phyloP scores from a whole-genome alignment of 2,888 invertebrate species.

The Caenorhabditis becei region DNA sequence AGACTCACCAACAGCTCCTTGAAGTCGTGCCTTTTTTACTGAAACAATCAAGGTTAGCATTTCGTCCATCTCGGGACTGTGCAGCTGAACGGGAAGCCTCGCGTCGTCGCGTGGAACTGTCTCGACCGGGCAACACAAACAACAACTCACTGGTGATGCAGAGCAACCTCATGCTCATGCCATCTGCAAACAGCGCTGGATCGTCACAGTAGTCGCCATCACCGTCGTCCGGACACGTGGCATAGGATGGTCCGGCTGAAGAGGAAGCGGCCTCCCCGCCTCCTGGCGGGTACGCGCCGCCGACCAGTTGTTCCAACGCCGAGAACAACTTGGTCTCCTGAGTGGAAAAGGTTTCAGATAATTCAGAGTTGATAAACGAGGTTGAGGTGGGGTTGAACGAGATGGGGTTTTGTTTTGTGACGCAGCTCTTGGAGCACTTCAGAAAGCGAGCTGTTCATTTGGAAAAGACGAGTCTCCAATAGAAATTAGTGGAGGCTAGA shows the following conservation, averaged over 20 bases:
- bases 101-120: conserved; percentile 5
- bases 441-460: not conserved
- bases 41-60: conserved; percentile 77
- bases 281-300: conserved; percentile 39
- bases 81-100: conserved; percentile 15
- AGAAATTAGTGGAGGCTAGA: conserved; percentile 10
- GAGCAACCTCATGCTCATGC: conserved; percentile 74
- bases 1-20: conserved; percentile 76
- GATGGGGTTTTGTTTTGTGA: not conserved
- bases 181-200: conserved; percentile 60
- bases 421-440: too few relatives aligned
- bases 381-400: not conserved
- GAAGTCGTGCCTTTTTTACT: conserved; percentile 80
- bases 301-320: conserved; percentile 59
- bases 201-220: conserved; percentile 31
- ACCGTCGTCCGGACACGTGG: conserved; percentile 20
- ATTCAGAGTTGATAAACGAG: not conserved
- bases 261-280: conserved; percentile 30
- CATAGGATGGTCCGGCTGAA: conserved; percentile 28
- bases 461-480: not conserved
- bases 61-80: conserved; percentile 51
- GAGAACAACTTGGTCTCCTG: conserved; percentile 59
- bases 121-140: conserved; percentile 11
- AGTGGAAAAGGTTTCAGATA: not conserved
- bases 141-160: conserved; percentile 75